Evolutionary conservation across 2,797 vertebrate species (phyloP).

Genomic region (Centroberyx gerrardi): DNA sequence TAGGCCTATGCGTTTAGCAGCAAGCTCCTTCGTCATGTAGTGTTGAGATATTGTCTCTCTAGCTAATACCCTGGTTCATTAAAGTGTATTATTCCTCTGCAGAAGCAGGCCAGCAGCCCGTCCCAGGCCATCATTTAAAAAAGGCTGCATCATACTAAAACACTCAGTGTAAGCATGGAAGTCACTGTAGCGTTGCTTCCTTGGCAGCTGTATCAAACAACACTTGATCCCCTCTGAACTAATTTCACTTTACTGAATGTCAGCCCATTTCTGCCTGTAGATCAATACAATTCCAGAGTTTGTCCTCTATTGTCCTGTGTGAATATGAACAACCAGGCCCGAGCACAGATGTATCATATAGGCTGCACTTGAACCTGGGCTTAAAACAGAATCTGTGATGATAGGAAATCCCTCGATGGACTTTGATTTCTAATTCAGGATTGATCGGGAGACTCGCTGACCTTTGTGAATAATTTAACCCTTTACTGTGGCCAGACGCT

Average conservation of each 20-base stretch:
- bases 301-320: slow-evolving; percentile 57
- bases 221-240: slow-evolving; percentile 50
- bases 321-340: slow-evolving; percentile 23
- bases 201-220: slow-evolving; percentile 67
- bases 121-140: slow-evolving; percentile 58
- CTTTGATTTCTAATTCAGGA: slow-evolving; percentile 74
- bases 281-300: slow-evolving; percentile 52
- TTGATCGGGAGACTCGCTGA: slow-evolving; percentile 60
- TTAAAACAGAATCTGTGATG: slow-evolving; percentile 64
- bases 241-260: slow-evolving; percentile 64
- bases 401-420: slow-evolving; percentile 46
- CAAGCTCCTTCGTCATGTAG: too few species aligned
- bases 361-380: slow-evolving; percentile 45
- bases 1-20: too few species aligned
- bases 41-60: too few species aligned
- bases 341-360: slow-evolving; percentile 7
- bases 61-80: slow-evolving; percentile 4
- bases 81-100: slow-evolving; percentile 41
- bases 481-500: slow-evolving; percentile 19
- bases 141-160: slow-evolving; percentile 61
- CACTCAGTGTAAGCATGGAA: slow-evolving; percentile 52
- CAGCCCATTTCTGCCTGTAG: slow-evolving; percentile 47
- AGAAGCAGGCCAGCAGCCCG: slow-evolving; percentile 31
- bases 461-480: slow-evolving; percentile 66
- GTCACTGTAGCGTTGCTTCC: slow-evolving; percentile 43